These are phyloP conservation scores for Chalcis sispes DNA, from an alignment of 2,888 invertebrate species.

Conservation along the genomic window DNA sequence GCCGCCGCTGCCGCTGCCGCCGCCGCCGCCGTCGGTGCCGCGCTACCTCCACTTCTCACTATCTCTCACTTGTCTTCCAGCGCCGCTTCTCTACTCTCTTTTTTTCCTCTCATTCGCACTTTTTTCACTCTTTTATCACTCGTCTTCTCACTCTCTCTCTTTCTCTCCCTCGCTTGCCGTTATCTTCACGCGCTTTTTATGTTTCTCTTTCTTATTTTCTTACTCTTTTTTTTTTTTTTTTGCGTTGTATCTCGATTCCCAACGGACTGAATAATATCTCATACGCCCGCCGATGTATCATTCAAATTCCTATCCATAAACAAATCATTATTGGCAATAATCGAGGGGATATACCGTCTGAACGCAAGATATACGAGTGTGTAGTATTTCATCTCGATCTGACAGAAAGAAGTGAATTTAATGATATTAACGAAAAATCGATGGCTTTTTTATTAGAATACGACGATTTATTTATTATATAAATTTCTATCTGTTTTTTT, in stretches of 20 bases:
- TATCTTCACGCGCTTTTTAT: constrained; percentile 17
- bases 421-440: background rate
- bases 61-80: constrained; percentile 53
- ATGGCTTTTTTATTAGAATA: background rate
- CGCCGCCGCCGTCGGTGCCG: no score
- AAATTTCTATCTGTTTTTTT: no score
- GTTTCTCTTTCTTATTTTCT: background rate
- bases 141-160: background rate
- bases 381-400: constrained; percentile 8
- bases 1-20: no score
- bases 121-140: constrained; percentile 34
- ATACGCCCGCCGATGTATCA: constrained; percentile 53
- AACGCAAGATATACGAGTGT: background rate
- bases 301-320: constrained; percentile 38
- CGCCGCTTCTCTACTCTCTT: constrained; percentile 54
- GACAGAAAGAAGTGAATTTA: constrained; percentile 10
- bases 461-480: background rate
- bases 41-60: constrained; percentile 49
- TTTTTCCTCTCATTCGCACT: constrained; percentile 34
- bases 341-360: background rate
- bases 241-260: constrained; percentile 56
- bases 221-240: constrained; percentile 47
- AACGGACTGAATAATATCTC: constrained; percentile 70
- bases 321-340: constrained; percentile 49
- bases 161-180: constrained; percentile 4